Base-by-base conservation (phyloP, 2,888 invertebrate species). In the Lordiphosa fenestrarum region DNA sequence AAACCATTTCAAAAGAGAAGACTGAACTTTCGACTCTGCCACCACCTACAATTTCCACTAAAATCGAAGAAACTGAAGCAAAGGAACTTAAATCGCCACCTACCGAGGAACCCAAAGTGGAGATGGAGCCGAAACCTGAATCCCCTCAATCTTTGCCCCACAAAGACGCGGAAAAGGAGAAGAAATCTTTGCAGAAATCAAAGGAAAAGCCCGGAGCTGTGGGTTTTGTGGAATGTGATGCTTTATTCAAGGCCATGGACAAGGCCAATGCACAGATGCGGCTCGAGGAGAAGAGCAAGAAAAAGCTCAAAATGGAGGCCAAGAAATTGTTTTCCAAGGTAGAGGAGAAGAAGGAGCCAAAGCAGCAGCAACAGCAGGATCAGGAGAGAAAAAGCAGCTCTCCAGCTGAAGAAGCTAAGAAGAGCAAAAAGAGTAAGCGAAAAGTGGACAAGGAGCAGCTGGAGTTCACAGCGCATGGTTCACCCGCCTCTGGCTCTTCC, bases 221-320 rank as follows among this genome's bases (percentile, higher is more conserved):
- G 3, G 25, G 30, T 37, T 53, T 76, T 2, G 55, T 70, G 0
- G 76, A 76, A 21, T 67, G 71, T 37, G 76, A 77, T 61, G 76
- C 67, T 6, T 44, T 78, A 41, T 78, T 77, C n/a, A 76, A 76
- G 49, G 72, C 63, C 4, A 41, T 78, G 59, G 73, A 77, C 10
- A 63, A 57, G 33, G 76, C 70, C 2, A 48, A 59, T 3, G 69
- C 62, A 1, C 67, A 69, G 49, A 19, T 62, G 33, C 56, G 69
- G 0, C 39, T 63, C n/a, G 73, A 75, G 7, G 75, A 78, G 42
- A 73, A 73, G 57, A 49, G 40, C 40, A 71, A 69, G 9, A 68
- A 66, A 40, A 76, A 70, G 40, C 10, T 42, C 0, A 78, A 73
- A 55, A 61, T 56, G 1, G 60, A 48, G 7, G 57, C 42, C 0